These are phyloP conservation scores for Sphyrna mokarran DNA, from an alignment of 2,113 vertebrate genomes.

Conservation along the genomic window DNA sequence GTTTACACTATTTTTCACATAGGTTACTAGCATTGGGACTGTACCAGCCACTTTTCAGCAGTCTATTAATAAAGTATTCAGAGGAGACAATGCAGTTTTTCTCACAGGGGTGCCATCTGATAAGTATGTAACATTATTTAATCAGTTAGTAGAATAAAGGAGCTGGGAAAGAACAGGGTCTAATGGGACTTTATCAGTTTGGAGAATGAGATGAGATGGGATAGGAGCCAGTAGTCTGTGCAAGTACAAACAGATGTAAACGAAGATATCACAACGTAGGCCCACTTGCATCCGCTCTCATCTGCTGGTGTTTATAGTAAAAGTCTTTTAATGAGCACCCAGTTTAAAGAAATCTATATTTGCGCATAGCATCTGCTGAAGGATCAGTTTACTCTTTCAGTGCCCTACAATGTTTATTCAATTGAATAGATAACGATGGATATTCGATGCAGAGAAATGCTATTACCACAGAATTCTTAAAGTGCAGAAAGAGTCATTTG, in stretches of 20 bases:
- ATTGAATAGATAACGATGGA: neutral
- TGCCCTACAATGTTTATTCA: neutral
- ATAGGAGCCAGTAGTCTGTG: neutral
- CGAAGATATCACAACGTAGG: neutral
- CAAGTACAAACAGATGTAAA: neutral
- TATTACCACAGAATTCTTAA: too few species aligned
- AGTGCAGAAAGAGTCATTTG: too few species aligned
- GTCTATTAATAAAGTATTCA: neutral
- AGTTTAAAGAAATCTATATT: neutral
- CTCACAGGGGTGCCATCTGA: neutral
- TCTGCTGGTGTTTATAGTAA: neutral
- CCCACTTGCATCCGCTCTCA: neutral
- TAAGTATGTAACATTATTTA: neutral
- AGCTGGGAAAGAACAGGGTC: neutral
- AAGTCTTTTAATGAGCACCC: neutral
- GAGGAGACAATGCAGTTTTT: neutral
- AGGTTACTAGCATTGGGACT: neutral
- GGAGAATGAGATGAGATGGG: neutral
- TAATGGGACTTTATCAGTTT: neutral
- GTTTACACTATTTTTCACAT: neutral
- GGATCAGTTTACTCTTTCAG: neutral
- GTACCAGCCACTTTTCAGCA: neutral
- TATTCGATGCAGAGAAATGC: neutral
- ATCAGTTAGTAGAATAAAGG: neutral
- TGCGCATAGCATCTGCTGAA: neutral